These are phyloP conservation scores for Atethmia centrago DNA, from an alignment of 2,888 invertebrate genomes.

Conservation along the genomic window DNA sequence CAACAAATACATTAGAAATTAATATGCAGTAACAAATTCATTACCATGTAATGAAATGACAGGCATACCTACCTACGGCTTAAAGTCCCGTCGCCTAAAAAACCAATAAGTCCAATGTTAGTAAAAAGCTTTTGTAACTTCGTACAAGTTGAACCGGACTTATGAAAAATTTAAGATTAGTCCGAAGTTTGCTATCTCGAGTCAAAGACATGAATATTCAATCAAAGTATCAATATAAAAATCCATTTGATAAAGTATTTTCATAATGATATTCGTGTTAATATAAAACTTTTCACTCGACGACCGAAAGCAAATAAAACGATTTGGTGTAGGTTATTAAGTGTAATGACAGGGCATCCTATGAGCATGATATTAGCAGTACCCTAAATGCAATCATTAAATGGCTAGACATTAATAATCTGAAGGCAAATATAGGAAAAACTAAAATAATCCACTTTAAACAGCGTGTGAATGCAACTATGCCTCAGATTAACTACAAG, in stretches of 20 bases:
- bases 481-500: too few species aligned
- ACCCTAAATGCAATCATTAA: too few species aligned
- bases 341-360: too few species aligned
- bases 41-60: constrained; percentile 2
- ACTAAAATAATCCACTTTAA: too few species aligned
- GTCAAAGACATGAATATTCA: constrained; percentile 57
- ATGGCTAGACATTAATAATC: too few species aligned
- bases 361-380: too few species aligned
- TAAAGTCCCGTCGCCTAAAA: background rate
- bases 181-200: constrained; percentile 35
- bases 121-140: constrained; percentile 42
- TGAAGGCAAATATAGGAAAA: too few species aligned
- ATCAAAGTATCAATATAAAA: constrained; percentile 48
- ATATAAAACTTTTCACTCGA: constrained; percentile 25
- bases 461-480: too few species aligned
- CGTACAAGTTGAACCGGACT: constrained; percentile 26
- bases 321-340: too few species aligned
- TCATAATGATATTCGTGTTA: constrained; percentile 40
- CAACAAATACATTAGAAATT: too few species aligned
- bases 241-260: constrained; percentile 37
- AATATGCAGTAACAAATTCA: too few species aligned
- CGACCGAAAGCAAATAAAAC: background rate
- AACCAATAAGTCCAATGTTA: constrained; percentile 19
- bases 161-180: constrained; percentile 44
- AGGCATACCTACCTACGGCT: background rate